Percentiles rank a stretch among this genome's conserved stretches.
These are phyloP conservation scores for Argyrosomus regius DNA, from an alignment of 2,797 vertebrate genomes.

Conservation along the genomic window DNA sequence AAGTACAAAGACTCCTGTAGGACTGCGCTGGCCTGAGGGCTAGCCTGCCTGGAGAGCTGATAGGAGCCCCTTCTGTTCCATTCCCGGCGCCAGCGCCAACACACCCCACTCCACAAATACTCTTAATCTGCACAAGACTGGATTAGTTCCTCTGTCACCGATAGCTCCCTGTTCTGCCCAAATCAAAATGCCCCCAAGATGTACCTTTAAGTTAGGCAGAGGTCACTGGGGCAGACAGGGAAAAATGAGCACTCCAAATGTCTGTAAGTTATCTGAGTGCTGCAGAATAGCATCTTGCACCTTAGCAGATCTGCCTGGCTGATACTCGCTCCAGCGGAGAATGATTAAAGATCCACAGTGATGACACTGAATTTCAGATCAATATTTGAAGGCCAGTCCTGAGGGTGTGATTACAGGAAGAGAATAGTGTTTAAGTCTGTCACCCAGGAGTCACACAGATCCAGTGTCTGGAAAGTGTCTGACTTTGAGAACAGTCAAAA, in stretches of 20 bases:
- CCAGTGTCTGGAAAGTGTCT: conserved; percentile 43
- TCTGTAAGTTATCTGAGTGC: conserved; percentile 84
- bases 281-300: conserved; percentile 85
- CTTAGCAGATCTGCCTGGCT: conserved; percentile 80
- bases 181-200: conserved; percentile 87
- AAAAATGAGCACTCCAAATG: conserved; percentile 80
- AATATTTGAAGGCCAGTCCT: conserved; percentile 84
- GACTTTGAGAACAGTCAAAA: conserved; percentile 62
- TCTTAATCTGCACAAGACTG: conserved; percentile 90
- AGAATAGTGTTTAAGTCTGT: conserved; percentile 61
- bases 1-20: conserved; percentile 89
- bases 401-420: conserved; percentile 78
- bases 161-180: conserved; percentile 85
- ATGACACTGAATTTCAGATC: conserved; percentile 81
- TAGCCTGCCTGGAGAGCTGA: conserved; percentile 86
- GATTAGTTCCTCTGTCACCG: conserved; percentile 90
- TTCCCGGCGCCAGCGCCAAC: conserved; percentile 76
- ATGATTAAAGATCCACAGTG: conserved; percentile 78
- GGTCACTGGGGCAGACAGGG: conserved; percentile 84
- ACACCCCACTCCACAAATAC: conserved; percentile 83
- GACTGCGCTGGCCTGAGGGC: conserved; percentile 85
- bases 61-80: conserved; percentile 83
- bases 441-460: conserved; percentile 52
- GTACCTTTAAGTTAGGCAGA: conserved; percentile 88
- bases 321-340: conserved; percentile 75